These are phyloP conservation scores for Deroplatys truncata DNA, from an alignment of 2,888 invertebrate species.

Conservation along the genomic window DNA sequence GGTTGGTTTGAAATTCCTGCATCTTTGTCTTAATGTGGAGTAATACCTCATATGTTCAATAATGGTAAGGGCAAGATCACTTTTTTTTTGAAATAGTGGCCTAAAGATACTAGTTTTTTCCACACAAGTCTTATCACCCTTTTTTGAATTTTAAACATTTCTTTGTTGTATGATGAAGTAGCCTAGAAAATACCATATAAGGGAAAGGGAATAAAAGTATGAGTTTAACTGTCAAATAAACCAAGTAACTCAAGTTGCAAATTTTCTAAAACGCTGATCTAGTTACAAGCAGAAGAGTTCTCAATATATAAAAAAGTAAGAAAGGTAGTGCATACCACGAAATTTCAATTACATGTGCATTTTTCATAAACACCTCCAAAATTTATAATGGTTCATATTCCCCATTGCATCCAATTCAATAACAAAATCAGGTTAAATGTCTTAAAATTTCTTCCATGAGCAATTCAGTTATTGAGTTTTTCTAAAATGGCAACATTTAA, in stretches of 20 bases:
- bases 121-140: too few species aligned
- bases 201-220: too few species aligned
- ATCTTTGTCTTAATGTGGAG: too few species aligned
- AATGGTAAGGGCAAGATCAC: too few species aligned
- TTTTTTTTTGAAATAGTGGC: too few species aligned
- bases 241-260: neutral
- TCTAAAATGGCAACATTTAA: neutral
- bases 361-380: neutral
- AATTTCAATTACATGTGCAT: neutral
- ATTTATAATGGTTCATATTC: neutral
- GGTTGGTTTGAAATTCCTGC: too few species aligned
- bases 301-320: neutral
- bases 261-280: neutral
- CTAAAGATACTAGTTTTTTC: too few species aligned
- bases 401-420: neutral
- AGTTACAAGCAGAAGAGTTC: neutral
- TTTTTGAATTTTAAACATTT: too few species aligned
- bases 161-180: too few species aligned
- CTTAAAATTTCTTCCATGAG: neutral
- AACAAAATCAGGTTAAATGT: neutral
- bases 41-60: too few species aligned
- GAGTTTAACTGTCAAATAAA: neutral
- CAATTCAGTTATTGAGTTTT: neutral
- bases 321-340: neutral
- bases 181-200: too few species aligned